Base-by-base conservation (phyloP, 2,888 invertebrate genomes). In the Cheilosia soror region DNA sequence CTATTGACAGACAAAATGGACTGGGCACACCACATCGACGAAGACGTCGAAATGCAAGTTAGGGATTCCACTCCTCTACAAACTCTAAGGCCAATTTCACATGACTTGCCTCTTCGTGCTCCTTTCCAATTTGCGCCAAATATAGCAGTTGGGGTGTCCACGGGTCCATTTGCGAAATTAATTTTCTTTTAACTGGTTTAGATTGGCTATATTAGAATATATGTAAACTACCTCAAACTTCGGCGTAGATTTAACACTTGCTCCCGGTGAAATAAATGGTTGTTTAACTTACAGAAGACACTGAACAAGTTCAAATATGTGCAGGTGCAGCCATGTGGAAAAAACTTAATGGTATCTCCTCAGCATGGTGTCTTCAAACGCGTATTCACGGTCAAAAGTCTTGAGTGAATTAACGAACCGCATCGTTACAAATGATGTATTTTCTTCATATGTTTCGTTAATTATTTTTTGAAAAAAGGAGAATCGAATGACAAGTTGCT, bases 271-370 rank as follows among this genome's bases (percentile, higher is more conserved):
- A 47, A 47, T 7, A 47, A 47, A 20, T 7, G 6, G 15, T 37
- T 37, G 37, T 37, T 4, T 11, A 37, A 37, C 11, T 37, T 62
- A 9, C 27, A 44, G 29, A 40, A 60, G 9, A 27, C 27, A 47
- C 47, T 44, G 3, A 44, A 29, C 20, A 77, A 77, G 33, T 53
- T 51, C 51, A 42, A 13, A 42, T 13, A 42, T 42, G 13, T 20
- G 7, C 47, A 47, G 20, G 40, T 63, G 71, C 71, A 78, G 47
- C 78, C 62, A 71, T 33, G 78, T 55, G 31, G 62, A 77, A 77
- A 53, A 53, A 29, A 66, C 11, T 65, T 20, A 13, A 33, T 33
- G n/a, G 15, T 13, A 29, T 42, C 40, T 42, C 42, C 40, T 42
- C 42, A 42, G 42, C 15, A n/a, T 51, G 49, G 49, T 49, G 25